Conservation (phyloP, 30 jellyfish, hydroid and myxozoan species). For the Pelagia noctiluca region DNA sequence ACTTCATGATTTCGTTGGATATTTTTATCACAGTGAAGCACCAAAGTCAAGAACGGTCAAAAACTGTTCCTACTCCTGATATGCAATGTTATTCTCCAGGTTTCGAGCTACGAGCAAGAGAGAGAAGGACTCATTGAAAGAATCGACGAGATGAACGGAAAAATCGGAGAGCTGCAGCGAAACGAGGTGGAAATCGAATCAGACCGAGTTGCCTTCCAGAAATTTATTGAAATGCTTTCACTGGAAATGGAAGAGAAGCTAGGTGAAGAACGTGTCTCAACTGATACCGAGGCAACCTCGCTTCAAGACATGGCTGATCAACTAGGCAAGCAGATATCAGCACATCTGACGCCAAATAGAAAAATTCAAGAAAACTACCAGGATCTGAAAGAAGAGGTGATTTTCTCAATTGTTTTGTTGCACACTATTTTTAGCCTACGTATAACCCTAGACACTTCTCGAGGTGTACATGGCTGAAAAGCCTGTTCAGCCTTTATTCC, state of each 20-base stretch:
- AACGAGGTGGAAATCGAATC: slow-evolving; percentile 89
- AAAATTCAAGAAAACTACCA: slow-evolving; percentile 87
- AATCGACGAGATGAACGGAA: slow-evolving; percentile 75
- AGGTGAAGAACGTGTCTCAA: slow-evolving; percentile 94
- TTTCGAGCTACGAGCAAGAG: slow-evolving; percentile 51
- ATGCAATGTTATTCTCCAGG: too few species aligned
- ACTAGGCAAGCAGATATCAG: slow-evolving; percentile 87
- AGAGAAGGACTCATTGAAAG: slow-evolving; percentile 52
- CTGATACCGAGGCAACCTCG: slow-evolving; percentile 87
- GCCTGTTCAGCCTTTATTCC: too few species aligned
- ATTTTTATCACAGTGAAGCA: too few species aligned
- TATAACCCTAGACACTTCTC: too few species aligned
- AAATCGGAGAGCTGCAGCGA: slow-evolving; percentile 78
- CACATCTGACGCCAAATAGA: slow-evolving; percentile 91
- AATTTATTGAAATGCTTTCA: slow-evolving; percentile 91
- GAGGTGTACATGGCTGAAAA: too few species aligned
- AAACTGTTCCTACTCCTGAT: too few species aligned
- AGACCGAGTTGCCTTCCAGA: slow-evolving; percentile 87
- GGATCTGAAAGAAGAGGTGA: slow-evolving; percentile 91
- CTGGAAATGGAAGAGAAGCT: slow-evolving; percentile 94
- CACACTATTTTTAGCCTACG: too few species aligned
- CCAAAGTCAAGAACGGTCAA: too few species aligned
- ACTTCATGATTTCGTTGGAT: too few species aligned
- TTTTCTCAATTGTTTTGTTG: too few species aligned
- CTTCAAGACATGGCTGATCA: slow-evolving; percentile 91